These are phyloP conservation scores for Polyploca ridens DNA, from an alignment of 2,888 invertebrate species.

Conservation along the genomic window DNA sequence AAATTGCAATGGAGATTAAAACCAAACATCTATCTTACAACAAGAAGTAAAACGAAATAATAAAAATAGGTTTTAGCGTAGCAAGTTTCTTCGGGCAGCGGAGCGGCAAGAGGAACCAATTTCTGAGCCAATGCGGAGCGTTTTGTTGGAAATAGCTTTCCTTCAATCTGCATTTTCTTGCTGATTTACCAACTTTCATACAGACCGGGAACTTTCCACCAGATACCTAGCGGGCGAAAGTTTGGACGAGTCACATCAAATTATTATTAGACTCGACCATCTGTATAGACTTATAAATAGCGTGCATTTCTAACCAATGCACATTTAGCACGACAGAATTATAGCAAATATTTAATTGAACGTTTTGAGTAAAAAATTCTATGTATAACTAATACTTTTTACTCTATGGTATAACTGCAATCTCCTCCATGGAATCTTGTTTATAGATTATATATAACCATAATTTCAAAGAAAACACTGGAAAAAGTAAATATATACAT, in stretches of 20 bases:
- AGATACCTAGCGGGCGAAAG: constrained; percentile 59
- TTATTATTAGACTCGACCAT: constrained; percentile 58
- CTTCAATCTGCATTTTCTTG: constrained; percentile 85
- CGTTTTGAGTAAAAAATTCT: too few relatives aligned
- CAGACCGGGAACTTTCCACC: constrained; percentile 60
- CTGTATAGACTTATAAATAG: not conserved
- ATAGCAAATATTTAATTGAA: too few relatives aligned
- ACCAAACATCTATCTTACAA: constrained; percentile 67
- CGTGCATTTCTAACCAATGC: too few relatives aligned
- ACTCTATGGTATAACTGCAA: too few relatives aligned
- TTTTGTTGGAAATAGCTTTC: constrained; percentile 84
- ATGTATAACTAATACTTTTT: too few relatives aligned
- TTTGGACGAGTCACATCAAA: constrained; percentile 63
- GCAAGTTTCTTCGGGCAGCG: constrained; percentile 77
- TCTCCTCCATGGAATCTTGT: too few relatives aligned
- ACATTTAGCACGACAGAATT: too few relatives aligned
- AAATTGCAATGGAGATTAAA: constrained; percentile 66
- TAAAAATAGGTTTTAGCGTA: constrained; percentile 78
- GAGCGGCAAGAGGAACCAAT: constrained; percentile 80
- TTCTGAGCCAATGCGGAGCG: constrained; percentile 81
- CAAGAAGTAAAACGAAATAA: constrained; percentile 71
- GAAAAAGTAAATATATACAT: too few relatives aligned
- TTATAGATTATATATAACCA: too few relatives aligned
- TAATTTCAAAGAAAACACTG: too few relatives aligned
- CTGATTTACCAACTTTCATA: constrained; percentile 84